Conservation (phyloP, 2,888 invertebrate genomes). For the Pachymerium ferrugineum region DNA sequence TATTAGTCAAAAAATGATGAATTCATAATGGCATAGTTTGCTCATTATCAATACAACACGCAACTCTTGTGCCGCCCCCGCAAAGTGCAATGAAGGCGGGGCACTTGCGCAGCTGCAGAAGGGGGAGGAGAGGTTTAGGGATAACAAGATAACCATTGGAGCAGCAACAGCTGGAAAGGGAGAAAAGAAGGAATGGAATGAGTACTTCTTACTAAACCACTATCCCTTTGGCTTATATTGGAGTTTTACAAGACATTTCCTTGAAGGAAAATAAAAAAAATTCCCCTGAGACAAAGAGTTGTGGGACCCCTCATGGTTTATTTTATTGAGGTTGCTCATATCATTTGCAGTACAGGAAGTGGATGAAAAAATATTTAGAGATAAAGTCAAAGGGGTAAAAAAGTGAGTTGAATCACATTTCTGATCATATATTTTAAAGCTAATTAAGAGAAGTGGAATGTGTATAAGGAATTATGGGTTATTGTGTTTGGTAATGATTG, state of each 20-base stretch:
- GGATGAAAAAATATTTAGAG: neutral
- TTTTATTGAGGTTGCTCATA: neutral
- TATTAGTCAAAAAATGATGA: neutral
- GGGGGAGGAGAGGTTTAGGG: neutral
- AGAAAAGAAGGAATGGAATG: neutral
- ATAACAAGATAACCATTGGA: constrained; percentile 19
- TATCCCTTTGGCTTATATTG: neutral
- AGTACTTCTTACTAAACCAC: neutral
- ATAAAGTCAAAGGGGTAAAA: neutral
- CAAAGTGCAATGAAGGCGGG: constrained; percentile 17
- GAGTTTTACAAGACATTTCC: neutral
- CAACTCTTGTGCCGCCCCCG: neutral
- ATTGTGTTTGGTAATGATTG: neutral
- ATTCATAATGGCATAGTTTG: neutral
- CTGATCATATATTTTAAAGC: neutral
- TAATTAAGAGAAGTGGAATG: neutral
- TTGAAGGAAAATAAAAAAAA: neutral
- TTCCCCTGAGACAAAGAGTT: neutral
- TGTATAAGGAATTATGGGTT: neutral
- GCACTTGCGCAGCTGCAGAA: neutral
- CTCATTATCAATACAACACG: constrained; percentile 1
- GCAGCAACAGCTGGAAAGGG: constrained; percentile 2
- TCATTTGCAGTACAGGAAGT: neutral
- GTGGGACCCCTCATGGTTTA: neutral
- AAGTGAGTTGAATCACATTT: neutral